Conservation (phyloP, 2,888 invertebrate species). For the Dorcus hopei region DNA sequence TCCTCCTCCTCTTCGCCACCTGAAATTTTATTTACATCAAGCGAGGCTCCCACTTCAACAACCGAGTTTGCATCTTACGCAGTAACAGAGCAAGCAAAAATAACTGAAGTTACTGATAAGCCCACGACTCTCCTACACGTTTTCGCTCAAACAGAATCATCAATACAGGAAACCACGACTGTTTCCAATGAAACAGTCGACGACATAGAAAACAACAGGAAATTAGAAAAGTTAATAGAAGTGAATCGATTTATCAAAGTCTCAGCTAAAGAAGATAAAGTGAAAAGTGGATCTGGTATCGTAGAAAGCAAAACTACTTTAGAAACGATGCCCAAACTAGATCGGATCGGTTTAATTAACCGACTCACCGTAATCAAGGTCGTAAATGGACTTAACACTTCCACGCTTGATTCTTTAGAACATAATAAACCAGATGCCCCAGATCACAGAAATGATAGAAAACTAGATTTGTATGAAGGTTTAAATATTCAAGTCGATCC, state of each 20-base stretch:
- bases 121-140: conserved; percentile 51
- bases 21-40: too few species aligned
- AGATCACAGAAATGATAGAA: conserved; percentile 19
- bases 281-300: conserved; percentile 50
- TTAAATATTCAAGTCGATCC: conserved; percentile 17
- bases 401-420: conserved; percentile 1
- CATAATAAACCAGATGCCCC: neutral
- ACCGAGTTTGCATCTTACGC: neutral
- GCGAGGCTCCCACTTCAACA: neutral
- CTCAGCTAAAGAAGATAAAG: conserved; percentile 62
- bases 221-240: conserved; percentile 61
- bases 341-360: conserved; percentile 69
- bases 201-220: conserved; percentile 44
- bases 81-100: neutral
- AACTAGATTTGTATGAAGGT: conserved; percentile 34
- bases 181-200: conserved; percentile 31
- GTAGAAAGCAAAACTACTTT: conserved; percentile 56
- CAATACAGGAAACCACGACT: conserved; percentile 18
- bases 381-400: conserved; percentile 51
- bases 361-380: conserved; percentile 67
- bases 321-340: conserved; percentile 60
- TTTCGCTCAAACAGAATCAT: conserved; percentile 47
- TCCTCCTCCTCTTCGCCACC: too few species aligned
- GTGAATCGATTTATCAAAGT: conserved; percentile 69
- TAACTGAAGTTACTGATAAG: conserved; percentile 31